phyloP scores from a whole-genome alignment of 2,888 invertebrate genomes.

The Petrolisthes manimaculis region DNA sequence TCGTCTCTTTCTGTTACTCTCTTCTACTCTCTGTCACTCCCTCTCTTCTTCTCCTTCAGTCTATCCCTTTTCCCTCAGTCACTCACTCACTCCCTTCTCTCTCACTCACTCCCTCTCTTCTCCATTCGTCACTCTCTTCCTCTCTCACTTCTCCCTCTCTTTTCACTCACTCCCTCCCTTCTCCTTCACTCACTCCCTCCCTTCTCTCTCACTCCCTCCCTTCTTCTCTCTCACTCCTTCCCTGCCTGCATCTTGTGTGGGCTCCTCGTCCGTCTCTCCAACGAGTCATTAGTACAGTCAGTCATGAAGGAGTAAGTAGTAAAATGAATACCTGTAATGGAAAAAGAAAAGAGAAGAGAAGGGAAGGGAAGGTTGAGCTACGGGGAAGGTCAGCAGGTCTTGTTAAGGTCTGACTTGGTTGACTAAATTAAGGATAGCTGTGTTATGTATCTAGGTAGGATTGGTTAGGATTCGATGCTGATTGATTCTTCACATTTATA shows the following conservation, averaged over 20 bases:
- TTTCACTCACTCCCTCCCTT: background rate
- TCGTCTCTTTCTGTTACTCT: background rate
- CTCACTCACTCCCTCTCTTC: background rate
- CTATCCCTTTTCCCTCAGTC: background rate
- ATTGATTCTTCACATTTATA: no score
- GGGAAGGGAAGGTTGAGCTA: no score
- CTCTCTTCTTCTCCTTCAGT: background rate
- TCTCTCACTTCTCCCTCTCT: background rate
- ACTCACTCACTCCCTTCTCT: background rate
- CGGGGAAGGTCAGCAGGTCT: no score
- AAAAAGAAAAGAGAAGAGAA: no score
- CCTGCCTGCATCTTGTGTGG: constrained; percentile 3
- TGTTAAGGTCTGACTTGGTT: no score
- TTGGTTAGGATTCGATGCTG: no score
- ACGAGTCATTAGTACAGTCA: background rate
- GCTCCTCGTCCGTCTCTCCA: background rate
- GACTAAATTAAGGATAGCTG: no score
- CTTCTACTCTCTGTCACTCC: background rate
- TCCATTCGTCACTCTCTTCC: background rate
- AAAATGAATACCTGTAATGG: no score
- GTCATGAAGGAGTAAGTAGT: background rate
- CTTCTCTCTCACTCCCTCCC: background rate
- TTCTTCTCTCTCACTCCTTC: background rate
- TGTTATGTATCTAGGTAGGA: no score
- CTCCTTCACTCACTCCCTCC: background rate